phyloP scores from a whole-genome alignment of 2,113 vertebrate species.

The Castor canadensis region DNA sequence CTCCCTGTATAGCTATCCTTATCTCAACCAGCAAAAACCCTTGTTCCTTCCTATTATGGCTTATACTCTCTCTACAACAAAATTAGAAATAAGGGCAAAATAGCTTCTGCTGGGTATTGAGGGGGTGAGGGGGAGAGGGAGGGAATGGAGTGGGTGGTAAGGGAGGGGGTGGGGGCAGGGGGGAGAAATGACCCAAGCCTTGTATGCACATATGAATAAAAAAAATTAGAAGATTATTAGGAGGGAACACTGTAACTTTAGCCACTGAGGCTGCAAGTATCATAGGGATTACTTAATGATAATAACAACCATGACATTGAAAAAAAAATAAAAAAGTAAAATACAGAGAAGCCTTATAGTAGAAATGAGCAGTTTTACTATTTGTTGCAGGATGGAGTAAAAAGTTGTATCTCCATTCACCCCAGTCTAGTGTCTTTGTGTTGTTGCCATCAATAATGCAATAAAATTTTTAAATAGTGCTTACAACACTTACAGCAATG shows the following conservation, averaged over 20 bases:
- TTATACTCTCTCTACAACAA: no score
- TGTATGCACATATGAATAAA: no score
- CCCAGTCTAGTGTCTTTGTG: slow-evolving; percentile 94
- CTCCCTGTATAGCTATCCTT: no score
- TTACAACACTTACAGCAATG: slow-evolving; percentile 7
- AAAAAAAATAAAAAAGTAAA: slow-evolving; percentile 41
- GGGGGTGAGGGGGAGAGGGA: no score
- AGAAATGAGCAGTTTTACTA: slow-evolving; percentile 91
- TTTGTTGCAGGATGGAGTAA: slow-evolving; percentile 90
- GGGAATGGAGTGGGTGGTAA: no score
- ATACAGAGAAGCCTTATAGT: slow-evolving; percentile 83
- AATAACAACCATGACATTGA: background rate
- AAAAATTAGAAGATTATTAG: background rate
- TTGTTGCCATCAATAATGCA: slow-evolving; percentile 93
- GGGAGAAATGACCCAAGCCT: no score
- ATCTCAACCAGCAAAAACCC: no score
- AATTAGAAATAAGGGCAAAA: no score
- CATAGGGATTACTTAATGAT: background rate
- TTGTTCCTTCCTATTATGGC: no score
- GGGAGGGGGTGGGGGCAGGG: no score
- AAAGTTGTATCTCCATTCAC: slow-evolving; percentile 95
- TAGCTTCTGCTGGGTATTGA: no score
- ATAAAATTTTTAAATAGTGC: slow-evolving; percentile 27
- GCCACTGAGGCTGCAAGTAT: background rate
- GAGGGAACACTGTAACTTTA: background rate